Conservation (phyloP, 1,140 invertebrate species). For the Dendrolimus kikuchii region DNA sequence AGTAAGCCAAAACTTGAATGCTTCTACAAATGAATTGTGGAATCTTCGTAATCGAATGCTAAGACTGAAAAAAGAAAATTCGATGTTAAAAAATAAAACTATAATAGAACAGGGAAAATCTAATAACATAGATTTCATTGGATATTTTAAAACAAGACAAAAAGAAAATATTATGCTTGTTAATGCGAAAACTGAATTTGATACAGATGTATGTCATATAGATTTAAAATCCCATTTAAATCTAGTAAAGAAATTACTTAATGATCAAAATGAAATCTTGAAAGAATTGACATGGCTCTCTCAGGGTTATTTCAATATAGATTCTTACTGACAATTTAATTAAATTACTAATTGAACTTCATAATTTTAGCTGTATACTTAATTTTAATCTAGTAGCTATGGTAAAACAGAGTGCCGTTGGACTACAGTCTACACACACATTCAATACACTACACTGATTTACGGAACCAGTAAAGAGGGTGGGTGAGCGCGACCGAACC, state of each 20-base stretch:
- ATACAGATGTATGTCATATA: slow-evolving; percentile 1
- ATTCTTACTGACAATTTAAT: too few species aligned
- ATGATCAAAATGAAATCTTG: slow-evolving; percentile 32
- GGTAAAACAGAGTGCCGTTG: too few species aligned
- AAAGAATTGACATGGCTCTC: slow-evolving; percentile 17
- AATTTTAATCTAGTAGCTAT: too few species aligned
- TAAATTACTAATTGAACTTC: too few species aligned
- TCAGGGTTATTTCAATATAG: too few species aligned
- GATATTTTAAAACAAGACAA: slow-evolving; percentile 7
- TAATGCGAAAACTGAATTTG: slow-evolving; percentile 5
- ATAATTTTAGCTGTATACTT: too few species aligned
- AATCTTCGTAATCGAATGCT: slow-evolving; percentile 10
- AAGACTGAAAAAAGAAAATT: slow-evolving; percentile 15
- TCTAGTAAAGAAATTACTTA: slow-evolving; percentile 27
- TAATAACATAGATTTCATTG: neutral
- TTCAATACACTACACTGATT: too few species aligned
- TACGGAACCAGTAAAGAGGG: too few species aligned
- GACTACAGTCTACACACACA: too few species aligned
- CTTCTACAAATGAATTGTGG: slow-evolving; percentile 16
- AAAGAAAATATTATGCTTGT: slow-evolving; percentile 5
- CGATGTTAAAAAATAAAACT: slow-evolving; percentile 1
- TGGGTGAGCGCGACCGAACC: too few species aligned
- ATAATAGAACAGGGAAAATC: neutral
- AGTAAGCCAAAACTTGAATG: slow-evolving; percentile 20
- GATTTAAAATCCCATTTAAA: slow-evolving; percentile 31